Evolutionary conservation across 2,797 vertebrate species (phyloP).

Genomic region (Aphelocoma californica): DNA sequence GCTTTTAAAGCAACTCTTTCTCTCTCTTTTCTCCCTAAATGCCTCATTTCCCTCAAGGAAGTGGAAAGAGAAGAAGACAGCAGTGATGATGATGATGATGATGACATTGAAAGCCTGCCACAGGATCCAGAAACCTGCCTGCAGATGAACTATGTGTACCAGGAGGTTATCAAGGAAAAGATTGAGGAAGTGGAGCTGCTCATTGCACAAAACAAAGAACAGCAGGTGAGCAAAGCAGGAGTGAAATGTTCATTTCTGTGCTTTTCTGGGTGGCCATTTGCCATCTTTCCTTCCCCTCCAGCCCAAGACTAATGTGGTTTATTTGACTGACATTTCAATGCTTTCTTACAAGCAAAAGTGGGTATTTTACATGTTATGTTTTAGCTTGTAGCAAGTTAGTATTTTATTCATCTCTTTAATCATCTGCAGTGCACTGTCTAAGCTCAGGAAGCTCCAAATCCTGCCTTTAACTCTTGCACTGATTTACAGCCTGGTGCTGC

Average conservation of each 20-base stretch:
- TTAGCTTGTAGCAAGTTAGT: not conserved
- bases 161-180: constrained; percentile 89
- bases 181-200: constrained; percentile 81
- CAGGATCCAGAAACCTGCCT: constrained; percentile 86
- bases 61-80: constrained; percentile 20
- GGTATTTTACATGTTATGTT: fast-evolving
- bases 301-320: not conserved
- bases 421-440: not conserved
- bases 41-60: constrained; percentile 53
- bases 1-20: not conserved
- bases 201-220: constrained; percentile 80
- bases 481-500: not conserved
- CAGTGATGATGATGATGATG: constrained; percentile 61
- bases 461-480: fast-evolving
- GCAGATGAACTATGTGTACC: constrained; percentile 94
- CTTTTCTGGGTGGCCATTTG: not conserved
- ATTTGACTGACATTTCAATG: not conserved
- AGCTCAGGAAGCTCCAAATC: not conserved
- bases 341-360: not conserved
- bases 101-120: constrained; percentile 74
- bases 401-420: not conserved
- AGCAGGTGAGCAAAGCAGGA: constrained; percentile 77
- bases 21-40: not conserved
- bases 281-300: not conserved
- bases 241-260: not conserved